Evolutionary conservation across 2,113 vertebrate genomes (phyloP).

Genomic region (Hemiprocne comata): DNA sequence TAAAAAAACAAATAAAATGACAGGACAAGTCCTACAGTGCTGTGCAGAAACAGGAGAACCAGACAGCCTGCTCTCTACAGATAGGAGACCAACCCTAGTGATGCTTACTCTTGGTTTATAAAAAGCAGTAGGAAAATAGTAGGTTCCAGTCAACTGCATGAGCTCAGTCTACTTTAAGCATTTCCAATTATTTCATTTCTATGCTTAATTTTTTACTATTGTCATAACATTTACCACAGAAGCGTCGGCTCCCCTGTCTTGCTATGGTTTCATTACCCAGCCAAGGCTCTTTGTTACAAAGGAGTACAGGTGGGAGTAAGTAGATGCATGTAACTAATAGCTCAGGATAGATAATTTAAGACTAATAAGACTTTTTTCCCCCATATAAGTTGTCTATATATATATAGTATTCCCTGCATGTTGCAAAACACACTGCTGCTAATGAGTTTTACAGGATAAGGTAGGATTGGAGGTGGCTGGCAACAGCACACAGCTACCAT

Average conservation of each 20-base stretch:
- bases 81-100: not conserved
- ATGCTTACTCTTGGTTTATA: not conserved
- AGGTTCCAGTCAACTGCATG: not conserved
- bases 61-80: not conserved
- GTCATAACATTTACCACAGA: not conserved
- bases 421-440: not conserved
- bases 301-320: not conserved
- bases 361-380: not conserved
- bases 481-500: not conserved
- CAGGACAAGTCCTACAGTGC: too few species aligned
- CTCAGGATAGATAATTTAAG: constrained; percentile 14
- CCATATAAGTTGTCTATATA: not conserved
- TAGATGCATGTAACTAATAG: not conserved
- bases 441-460: not conserved
- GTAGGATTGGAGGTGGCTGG: not conserved
- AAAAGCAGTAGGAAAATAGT: not conserved
- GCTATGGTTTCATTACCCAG: not conserved
- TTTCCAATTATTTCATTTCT: not conserved
- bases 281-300: not conserved
- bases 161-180: not conserved
- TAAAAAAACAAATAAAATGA: not conserved
- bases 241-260: not conserved
- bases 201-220: not conserved
- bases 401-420: not conserved
- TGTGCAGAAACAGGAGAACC: not conserved